Percentiles rank a stretch among this genome's conserved stretches.
phyloP scores from a whole-genome alignment of 1,140 invertebrate species.

The Ganaspis sp. region DNA sequence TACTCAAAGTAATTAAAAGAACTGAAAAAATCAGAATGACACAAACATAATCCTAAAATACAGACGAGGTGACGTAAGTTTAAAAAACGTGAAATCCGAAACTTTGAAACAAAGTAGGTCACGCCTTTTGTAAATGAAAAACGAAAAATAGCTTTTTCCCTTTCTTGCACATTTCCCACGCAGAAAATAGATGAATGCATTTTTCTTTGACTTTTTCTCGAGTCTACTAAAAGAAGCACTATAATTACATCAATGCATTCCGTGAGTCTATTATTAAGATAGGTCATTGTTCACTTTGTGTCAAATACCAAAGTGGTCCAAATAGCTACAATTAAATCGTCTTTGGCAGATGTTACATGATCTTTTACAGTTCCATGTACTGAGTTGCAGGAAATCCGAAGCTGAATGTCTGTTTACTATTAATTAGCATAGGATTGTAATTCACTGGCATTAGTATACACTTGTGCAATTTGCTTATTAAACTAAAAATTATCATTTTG shows the following conservation, averaged over 20 bases:
- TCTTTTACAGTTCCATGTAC: background rate
- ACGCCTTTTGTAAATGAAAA: background rate
- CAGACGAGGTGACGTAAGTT: no score
- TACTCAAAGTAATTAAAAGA: no score
- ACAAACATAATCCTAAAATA: no score
- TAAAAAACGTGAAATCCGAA: background rate
- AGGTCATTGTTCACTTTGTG: background rate
- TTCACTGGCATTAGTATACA: background rate
- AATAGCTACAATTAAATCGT: conserved; percentile 22
- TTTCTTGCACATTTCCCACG: background rate
- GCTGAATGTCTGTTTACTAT: background rate
- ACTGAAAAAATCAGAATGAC: no score
- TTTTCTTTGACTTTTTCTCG: background rate
- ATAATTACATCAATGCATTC: background rate
- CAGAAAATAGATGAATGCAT: background rate
- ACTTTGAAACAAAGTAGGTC: background rate
- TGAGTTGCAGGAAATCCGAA: background rate
- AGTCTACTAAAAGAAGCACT: background rate
- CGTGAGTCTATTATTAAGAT: conserved; percentile 9
- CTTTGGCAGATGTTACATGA: conserved; percentile 20
- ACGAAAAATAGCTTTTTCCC: background rate
- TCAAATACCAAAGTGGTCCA: background rate
- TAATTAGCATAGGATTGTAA: background rate
- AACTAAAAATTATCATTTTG: no score
- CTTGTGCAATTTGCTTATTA: no score